These are phyloP conservation scores for Crambe crambe DNA, from an alignment of 37 sponge, comb jelly and placozoan species.

Conservation along the genomic window DNA sequence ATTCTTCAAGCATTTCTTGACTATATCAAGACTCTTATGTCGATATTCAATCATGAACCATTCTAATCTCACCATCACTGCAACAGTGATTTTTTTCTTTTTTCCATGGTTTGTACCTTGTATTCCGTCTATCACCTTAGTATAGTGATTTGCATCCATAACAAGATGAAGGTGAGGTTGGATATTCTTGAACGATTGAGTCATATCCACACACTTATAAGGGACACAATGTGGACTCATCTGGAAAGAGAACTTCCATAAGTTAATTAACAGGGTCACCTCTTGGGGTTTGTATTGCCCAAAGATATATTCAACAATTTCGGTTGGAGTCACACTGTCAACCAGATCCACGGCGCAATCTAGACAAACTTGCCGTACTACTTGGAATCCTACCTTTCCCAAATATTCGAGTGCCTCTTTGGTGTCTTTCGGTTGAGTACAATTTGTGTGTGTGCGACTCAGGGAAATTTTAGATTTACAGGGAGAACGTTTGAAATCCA, in stretches of 20 bases:
- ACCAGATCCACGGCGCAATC: not conserved
- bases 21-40: not conserved
- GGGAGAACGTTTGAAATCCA: too few relatives aligned
- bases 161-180: not conserved
- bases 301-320: constrained; percentile 11
- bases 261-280: constrained; percentile 28
- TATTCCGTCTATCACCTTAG: not conserved
- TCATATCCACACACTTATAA: not conserved
- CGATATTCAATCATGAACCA: constrained; percentile 40
- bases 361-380: constrained; percentile 22
- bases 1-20: not conserved
- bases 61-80: constrained; percentile 22
- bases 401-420: not conserved
- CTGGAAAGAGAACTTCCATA: constrained; percentile 31
- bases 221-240: constrained; percentile 1
- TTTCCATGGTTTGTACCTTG: not conserved
- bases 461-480: too few relatives aligned
- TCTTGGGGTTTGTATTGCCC: constrained; percentile 12
- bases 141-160: not conserved
- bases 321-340: not conserved
- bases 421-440: not conserved
- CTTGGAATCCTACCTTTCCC: not conserved
- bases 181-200: not conserved
- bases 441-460: too few relatives aligned
- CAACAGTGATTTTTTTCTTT: not conserved